phyloP scores from a whole-genome alignment of 2,888 invertebrate genomes.

The Drosophila sordidapex region DNA sequence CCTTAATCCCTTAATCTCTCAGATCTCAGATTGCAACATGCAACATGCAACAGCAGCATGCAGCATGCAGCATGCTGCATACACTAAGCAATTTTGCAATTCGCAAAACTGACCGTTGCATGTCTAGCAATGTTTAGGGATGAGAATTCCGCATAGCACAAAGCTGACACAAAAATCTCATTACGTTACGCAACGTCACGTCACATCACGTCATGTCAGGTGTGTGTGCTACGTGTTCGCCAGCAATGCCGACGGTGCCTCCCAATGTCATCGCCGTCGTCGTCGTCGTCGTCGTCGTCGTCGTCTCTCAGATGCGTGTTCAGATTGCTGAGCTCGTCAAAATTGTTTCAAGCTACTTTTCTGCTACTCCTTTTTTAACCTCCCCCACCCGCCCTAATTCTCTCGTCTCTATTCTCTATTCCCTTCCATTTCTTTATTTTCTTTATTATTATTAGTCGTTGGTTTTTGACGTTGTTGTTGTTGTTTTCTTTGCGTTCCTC shows the following conservation, averaged over 20 bases:
- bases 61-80: background rate
- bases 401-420: background rate
- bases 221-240: constrained; percentile 42
- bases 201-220: constrained; percentile 57
- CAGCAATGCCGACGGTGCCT: constrained; percentile 34
- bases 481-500: constrained; percentile 19
- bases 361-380: constrained; percentile 2
- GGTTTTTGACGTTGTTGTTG: constrained; percentile 7
- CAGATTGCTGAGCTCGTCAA: constrained; percentile 64
- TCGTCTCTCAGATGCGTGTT: constrained; percentile 55
- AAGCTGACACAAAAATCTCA: constrained; percentile 73
- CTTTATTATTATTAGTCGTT: constrained; percentile 9
- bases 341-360: constrained; percentile 44
- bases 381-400: background rate
- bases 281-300: constrained; percentile 6
- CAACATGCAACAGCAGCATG: constrained; percentile 1
- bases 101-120: constrained; percentile 1
- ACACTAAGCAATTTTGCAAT: background rate
- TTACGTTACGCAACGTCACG: constrained; percentile 74
- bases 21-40: constrained; percentile 6
- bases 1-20: constrained; percentile 10
- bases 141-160: constrained; percentile 41
- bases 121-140: background rate
- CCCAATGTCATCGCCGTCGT: constrained; percentile 6
- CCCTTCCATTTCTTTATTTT: background rate